Percentiles rank a stretch among this genome's conserved stretches.
Evolutionary conservation across 2,888 invertebrate genomes (phyloP).

Genomic region (Teleogryllus oceanicus): DNA sequence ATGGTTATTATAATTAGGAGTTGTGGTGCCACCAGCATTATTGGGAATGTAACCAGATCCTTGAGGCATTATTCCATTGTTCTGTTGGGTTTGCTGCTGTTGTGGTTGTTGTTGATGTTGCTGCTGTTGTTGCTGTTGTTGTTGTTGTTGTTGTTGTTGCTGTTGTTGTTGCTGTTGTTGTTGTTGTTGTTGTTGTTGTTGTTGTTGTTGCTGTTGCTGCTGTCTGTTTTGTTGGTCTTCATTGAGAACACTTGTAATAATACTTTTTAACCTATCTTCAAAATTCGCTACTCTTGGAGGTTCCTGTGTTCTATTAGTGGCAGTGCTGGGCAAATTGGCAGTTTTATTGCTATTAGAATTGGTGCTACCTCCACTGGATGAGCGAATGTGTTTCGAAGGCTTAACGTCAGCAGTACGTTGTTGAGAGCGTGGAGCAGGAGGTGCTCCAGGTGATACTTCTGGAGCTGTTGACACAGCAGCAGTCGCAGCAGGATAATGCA

Average conservation of each 20-base stretch:
- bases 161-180: neutral
- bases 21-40: constrained; percentile 27
- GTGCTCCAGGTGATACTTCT: neutral
- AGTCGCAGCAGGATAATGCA: neutral
- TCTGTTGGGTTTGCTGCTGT: neutral
- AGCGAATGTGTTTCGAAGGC: constrained; percentile 22
- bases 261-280: constrained; percentile 83
- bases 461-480: neutral
- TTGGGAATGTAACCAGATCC: neutral
- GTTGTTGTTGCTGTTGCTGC: constrained; percentile 48
- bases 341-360: constrained; percentile 42
- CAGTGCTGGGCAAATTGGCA: constrained; percentile 47
- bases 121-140: constrained; percentile 45
- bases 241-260: constrained; percentile 80
- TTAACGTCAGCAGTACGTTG: constrained; percentile 21
- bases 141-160: constrained; percentile 47
- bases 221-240: constrained; percentile 68
- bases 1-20: constrained; percentile 31
- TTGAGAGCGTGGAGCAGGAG: neutral
- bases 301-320: constrained; percentile 61
- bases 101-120: constrained; percentile 41
- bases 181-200: constrained; percentile 41
- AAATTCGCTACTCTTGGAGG: constrained; percentile 84
- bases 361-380: constrained; percentile 22
- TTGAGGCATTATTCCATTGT: neutral